Percentiles rank a stretch among this genome's conserved stretches.
phyloP scores from a whole-genome alignment of 2,797 vertebrate species.

The Lagocephalus sceleratus region DNA sequence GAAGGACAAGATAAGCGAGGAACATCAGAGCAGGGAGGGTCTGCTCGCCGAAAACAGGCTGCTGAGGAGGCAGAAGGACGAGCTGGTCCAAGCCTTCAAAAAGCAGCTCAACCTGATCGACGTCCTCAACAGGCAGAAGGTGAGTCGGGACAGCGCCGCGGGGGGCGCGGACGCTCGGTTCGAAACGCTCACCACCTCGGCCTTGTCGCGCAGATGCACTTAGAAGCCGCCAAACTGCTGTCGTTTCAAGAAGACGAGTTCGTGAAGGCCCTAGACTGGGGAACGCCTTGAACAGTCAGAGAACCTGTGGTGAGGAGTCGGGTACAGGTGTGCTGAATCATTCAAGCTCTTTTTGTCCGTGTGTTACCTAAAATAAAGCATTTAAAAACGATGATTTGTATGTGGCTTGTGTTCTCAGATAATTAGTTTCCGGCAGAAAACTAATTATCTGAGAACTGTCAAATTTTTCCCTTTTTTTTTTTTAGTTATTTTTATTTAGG shows the following conservation, averaged over 20 bases:
- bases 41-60: slow-evolving; percentile 89
- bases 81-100: slow-evolving; percentile 89
- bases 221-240: slow-evolving; percentile 93
- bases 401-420: too few species aligned
- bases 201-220: slow-evolving; percentile 84
- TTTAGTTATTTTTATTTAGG: too few species aligned
- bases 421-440: too few species aligned
- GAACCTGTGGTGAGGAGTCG: neutral
- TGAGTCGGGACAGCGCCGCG: slow-evolving; percentile 42
- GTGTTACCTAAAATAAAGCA: too few species aligned
- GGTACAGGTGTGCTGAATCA: too few species aligned
- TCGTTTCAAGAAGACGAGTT: slow-evolving; percentile 98
- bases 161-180: neutral
- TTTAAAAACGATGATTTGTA: too few species aligned
- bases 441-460: too few species aligned
- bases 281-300: slow-evolving; percentile 61
- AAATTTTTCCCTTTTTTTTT: neutral
- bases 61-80: slow-evolving; percentile 90
- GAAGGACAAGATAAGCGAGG: slow-evolving; percentile 83
- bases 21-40: slow-evolving; percentile 83
- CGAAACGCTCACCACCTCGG: neutral
- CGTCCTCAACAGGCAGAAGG: slow-evolving; percentile 95
- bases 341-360: too few species aligned
- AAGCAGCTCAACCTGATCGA: slow-evolving; percentile 95
- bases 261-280: slow-evolving; percentile 92